Conservation (phyloP, 2,797 vertebrate species). For the Nyctibius grandis region DNA sequence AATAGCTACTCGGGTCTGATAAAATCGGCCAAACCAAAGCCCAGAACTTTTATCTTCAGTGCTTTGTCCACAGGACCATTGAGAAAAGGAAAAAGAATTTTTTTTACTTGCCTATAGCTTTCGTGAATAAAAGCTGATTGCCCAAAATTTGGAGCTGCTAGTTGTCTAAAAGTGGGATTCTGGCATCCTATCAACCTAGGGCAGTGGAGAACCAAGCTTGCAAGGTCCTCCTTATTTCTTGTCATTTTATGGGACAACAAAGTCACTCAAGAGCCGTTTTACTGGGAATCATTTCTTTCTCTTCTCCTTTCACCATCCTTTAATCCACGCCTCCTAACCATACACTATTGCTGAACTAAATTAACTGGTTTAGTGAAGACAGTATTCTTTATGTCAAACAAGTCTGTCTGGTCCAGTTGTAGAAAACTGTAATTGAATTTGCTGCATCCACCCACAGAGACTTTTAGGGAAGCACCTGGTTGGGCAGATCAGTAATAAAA, state of each 20-base stretch:
- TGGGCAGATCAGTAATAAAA: constrained; percentile 57
- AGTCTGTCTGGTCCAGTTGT: constrained; percentile 33
- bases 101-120: neutral
- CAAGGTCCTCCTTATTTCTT: neutral
- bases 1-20: neutral
- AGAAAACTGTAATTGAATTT: constrained; percentile 58
- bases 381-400: constrained; percentile 2
- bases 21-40: neutral
- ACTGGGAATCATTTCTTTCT: neutral
- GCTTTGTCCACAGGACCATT: neutral
- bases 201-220: neutral
- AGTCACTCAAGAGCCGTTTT: neutral
- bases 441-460: constrained; percentile 47
- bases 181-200: neutral
- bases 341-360: constrained; percentile 41
- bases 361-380: constrained; percentile 50
- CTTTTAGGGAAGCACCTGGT: constrained; percentile 25
- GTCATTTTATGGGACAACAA: neutral
- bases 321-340: neutral
- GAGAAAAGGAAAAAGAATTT: neutral
- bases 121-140: neutral
- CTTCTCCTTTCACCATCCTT: neutral
- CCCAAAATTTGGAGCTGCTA: neutral
- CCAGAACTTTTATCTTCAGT: neutral
- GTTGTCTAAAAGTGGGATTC: neutral